Percentiles rank a stretch among this genome's conserved stretches.
These are phyloP conservation scores for Tenthredo mesomela DNA, from an alignment of 2,888 invertebrate species.

Conservation along the genomic window DNA sequence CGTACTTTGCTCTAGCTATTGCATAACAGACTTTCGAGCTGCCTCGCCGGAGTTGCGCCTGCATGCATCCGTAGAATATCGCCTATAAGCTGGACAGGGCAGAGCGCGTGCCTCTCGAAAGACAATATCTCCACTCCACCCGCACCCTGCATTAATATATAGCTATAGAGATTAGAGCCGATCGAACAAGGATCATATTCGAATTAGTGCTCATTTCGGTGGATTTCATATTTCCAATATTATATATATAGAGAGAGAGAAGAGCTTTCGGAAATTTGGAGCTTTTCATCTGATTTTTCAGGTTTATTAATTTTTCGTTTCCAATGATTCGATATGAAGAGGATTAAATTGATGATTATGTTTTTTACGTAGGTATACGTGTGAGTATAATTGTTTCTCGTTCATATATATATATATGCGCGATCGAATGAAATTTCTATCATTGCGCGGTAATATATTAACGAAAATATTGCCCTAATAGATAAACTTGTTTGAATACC, in stretches of 20 bases:
- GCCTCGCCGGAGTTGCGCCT: slow-evolving; percentile 29
- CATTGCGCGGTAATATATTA: not conserved
- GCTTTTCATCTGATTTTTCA: not conserved
- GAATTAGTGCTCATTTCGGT: not conserved
- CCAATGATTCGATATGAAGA: not conserved
- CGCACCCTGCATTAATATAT: not conserved
- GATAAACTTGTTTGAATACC: not conserved
- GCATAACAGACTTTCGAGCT: slow-evolving; percentile 73
- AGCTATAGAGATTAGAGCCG: not conserved
- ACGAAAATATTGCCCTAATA: not conserved
- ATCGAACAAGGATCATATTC: too few species aligned
- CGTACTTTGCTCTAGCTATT: slow-evolving; percentile 66
- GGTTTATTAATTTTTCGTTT: not conserved
- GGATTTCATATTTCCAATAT: not conserved
- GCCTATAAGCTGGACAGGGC: not conserved
- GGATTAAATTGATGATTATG: not conserved
- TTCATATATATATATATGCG: too few species aligned
- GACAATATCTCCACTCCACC: slow-evolving; percentile 22
- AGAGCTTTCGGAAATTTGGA: not conserved
- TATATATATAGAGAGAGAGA: not conserved
- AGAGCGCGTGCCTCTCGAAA: slow-evolving; percentile 3
- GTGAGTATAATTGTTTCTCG: not conserved
- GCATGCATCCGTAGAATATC: slow-evolving; percentile 22
- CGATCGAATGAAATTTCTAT: not conserved
- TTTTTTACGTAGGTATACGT: too few species aligned